A percentile compares a stretch with the other conserved stretches of the same genome.
These are phyloP conservation scores for Temnothorax nylanderi DNA, from an alignment of 1,140 invertebrate species.

Conservation along the genomic window DNA sequence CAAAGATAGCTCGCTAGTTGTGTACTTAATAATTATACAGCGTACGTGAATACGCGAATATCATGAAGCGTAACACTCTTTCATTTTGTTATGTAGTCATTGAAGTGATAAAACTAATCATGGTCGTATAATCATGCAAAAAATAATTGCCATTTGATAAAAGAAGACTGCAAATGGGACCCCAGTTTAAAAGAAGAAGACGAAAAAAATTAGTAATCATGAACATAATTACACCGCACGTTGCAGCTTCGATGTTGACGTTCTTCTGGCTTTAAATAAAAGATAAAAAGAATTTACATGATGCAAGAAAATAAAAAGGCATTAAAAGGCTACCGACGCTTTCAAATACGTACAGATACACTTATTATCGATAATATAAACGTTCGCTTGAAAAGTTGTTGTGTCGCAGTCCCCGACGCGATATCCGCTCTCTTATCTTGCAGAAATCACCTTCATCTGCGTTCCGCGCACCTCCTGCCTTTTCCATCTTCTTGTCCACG, in stretches of 20 bases:
- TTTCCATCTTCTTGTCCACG: background rate
- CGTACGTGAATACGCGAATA: background rate
- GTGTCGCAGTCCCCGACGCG: constrained; percentile 51
- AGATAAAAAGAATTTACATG: constrained; percentile 12
- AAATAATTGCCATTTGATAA: background rate
- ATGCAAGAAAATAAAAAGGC: background rate
- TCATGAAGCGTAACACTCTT: background rate
- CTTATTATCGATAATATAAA: constrained; percentile 56
- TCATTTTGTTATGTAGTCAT: background rate
- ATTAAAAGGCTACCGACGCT: constrained; percentile 28
- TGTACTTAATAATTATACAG: constrained; percentile 12
- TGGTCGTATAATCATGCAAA: background rate
- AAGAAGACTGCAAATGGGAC: background rate
- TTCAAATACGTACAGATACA: constrained; percentile 24
- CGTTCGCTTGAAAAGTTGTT: constrained; percentile 58
- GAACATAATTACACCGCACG: constrained; percentile 19
- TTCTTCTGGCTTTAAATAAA: constrained; percentile 1
- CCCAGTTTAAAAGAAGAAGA: background rate
- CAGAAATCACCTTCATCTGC: constrained; percentile 37
- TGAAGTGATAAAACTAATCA: constrained; percentile 23
- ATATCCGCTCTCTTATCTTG: constrained; percentile 51
- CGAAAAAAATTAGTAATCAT: background rate
- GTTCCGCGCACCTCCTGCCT: constrained; percentile 17
- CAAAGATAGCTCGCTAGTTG: background rate
- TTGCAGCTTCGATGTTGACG: background rate